Conservation (phyloP, 2,797 vertebrate genomes). For the Xiphophorus birchmanni region DNA sequence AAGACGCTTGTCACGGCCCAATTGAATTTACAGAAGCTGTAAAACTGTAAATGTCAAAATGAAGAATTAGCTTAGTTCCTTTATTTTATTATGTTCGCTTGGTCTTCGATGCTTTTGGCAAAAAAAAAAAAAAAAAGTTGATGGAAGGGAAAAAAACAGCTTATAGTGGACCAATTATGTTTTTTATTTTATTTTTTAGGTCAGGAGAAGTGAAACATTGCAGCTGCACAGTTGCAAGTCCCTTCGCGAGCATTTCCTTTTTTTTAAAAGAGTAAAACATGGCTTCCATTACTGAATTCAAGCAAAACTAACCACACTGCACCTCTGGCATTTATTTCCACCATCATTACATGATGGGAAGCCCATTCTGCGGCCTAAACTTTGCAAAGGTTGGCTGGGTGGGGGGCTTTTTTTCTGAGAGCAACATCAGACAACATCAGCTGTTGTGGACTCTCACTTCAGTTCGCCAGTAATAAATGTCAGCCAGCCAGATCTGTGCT, state of each 20-base stretch:
- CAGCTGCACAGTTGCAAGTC: not conserved
- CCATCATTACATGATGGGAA: constrained; percentile 6
- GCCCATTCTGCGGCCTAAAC: not conserved
- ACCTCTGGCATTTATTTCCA: constrained; percentile 6
- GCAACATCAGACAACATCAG: constrained; percentile 36
- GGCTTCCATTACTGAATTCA: constrained; percentile 13
- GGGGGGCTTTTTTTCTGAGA: not conserved
- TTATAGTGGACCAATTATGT: not conserved
- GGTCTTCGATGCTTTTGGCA: constrained; percentile 6
- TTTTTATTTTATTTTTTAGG: not conserved
- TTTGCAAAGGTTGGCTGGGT: not conserved
- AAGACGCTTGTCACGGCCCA: not conserved
- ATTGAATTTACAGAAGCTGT: not conserved
- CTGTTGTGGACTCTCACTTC: constrained; percentile 18
- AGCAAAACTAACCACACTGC: not conserved
- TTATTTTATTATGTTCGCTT: not conserved
- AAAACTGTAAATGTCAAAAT: not conserved
- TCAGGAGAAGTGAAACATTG: constrained; percentile 35
- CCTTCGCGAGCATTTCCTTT: not conserved
- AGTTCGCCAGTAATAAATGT: constrained; percentile 25
- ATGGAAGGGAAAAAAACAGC: constrained; percentile 32
- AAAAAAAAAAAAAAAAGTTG: not conserved
- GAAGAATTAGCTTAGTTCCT: not conserved
- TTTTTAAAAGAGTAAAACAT: not conserved
- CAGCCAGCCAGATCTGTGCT: constrained; percentile 14